A percentile compares a stretch with the other conserved stretches of the same genome.
These are phyloP conservation scores for Anagyrus pseudococci DNA, from an alignment of 2,888 invertebrate species.

Conservation along the genomic window DNA sequence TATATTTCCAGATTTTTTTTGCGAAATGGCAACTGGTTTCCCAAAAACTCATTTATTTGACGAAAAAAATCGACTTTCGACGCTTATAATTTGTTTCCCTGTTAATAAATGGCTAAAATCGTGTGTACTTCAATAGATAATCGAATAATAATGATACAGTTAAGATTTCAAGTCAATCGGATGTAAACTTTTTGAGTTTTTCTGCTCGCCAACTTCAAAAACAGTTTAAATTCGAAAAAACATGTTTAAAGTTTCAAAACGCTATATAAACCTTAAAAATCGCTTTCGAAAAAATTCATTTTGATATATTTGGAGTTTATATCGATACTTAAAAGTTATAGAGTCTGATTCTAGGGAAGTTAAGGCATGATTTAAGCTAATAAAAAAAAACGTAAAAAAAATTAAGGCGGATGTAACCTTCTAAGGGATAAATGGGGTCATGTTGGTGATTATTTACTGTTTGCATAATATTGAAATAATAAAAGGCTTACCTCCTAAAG, in stretches of 20 bases:
- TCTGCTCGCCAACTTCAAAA: no score
- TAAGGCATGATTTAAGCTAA: slow-evolving; percentile 17
- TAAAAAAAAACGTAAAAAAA: slow-evolving; percentile 8
- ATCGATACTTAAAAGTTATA: slow-evolving; percentile 14
- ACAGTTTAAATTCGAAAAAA: no score
- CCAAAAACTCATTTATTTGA: background rate
- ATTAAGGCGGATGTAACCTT: background rate
- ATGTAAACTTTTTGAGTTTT: no score
- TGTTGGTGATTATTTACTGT: no score
- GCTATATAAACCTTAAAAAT: no score
- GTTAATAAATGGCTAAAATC: slow-evolving; percentile 14
- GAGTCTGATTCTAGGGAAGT: slow-evolving; percentile 16
- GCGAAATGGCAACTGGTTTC: slow-evolving; percentile 16
- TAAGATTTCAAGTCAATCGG: background rate
- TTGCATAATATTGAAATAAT: no score
- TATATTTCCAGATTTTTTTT: slow-evolving; percentile 6
- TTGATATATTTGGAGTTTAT: slow-evolving; percentile 7
- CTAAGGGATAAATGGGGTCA: no score
- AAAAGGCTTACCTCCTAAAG: no score
- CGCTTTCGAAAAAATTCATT: slow-evolving; percentile 2
- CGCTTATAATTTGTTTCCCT: slow-evolving; percentile 9
- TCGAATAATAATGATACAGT: background rate
- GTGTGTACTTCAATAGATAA: slow-evolving; percentile 11
- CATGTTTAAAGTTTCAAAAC: no score
- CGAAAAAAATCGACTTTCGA: slow-evolving; percentile 5